Evolutionary conservation across 2,888 invertebrate genomes (phyloP), one percentile per base, ranked within the genome.

Genomic region (Cosmorhoe ocellata): DNA sequence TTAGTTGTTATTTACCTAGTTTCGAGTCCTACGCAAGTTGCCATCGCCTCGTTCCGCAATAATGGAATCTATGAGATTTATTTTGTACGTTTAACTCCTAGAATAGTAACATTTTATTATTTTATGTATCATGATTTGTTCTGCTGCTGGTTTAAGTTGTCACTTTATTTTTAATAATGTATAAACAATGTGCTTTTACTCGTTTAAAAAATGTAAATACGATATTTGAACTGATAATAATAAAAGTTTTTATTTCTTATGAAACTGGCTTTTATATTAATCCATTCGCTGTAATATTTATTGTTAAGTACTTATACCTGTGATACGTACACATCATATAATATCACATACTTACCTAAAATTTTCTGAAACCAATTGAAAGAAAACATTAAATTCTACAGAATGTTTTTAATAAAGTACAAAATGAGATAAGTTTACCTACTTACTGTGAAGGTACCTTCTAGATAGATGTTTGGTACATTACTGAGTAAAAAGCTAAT

Each of bases 201-300:
- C 81, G 82, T 86, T 87, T 81, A 86, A 89, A 81, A 74, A 84
- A 79, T 91, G 91, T 91, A 91, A 88, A 91, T 91, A 91, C 77
- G 89, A 90, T 89, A 90, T 90, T 90, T 90, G 91, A 91, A 91
- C 91, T 91, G 91, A 91, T 90, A 90, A 90, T 90, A 91, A 91
- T 89, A 88, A 89, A 86, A 86, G 84, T 82, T 83, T 84, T 87
- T 89, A 89, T 90, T 90, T 89, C 89, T 76, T 88, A 86, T 84
- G 82, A 84, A 56, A 65, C 45, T 40, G 48, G 65, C 71, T 67
- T 71, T 81, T 52, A 34, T n/a, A n/a, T n/a, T n/a, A n/a, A n/a
- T n/a, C n/a, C n/a, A n/a, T 51, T 51, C 18, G 18, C 18, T 18
- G 4, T 4, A n/a, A n/a, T n/a, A n/a, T n/a, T n/a, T n/a, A n/a